These are phyloP conservation scores for Poeciliopsis turrubarensis DNA, from an alignment of 2,113 vertebrate species.

Conservation along the genomic window DNA sequence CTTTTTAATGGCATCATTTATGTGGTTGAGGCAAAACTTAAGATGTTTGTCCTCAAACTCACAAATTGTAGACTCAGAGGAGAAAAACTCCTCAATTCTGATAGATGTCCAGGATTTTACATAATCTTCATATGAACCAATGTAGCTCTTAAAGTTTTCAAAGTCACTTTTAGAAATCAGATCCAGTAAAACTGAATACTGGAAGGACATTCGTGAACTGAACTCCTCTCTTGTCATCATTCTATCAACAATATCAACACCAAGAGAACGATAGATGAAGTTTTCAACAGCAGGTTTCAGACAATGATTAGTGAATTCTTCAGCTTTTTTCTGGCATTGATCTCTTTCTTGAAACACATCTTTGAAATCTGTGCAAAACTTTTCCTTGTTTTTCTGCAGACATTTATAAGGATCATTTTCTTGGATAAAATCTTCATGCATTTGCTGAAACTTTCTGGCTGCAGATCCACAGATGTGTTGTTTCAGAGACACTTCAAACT, in stretches of 20 bases:
- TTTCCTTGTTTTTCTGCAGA: slow-evolving; percentile 43
- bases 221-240: slow-evolving; percentile 44
- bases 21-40: slow-evolving; percentile 20
- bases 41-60: slow-evolving; percentile 40
- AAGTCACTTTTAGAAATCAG: slow-evolving; percentile 25
- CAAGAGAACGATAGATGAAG: slow-evolving; percentile 47
- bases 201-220: slow-evolving; percentile 52
- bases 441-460: slow-evolving; percentile 46
- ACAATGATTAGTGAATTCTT: slow-evolving; percentile 58
- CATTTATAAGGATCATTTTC: slow-evolving; percentile 56
- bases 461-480: slow-evolving; percentile 66
- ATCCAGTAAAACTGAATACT: slow-evolving; percentile 58
- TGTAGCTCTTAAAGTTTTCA: slow-evolving; percentile 5
- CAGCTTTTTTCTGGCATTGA: slow-evolving; percentile 72
- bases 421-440: slow-evolving; percentile 55
- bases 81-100: slow-evolving; percentile 25
- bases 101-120: slow-evolving; percentile 42
- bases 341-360: slow-evolving; percentile 65
- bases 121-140: slow-evolving; percentile 20
- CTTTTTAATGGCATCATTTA: slow-evolving; percentile 39
- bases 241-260: slow-evolving; percentile 59
- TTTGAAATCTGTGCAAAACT: slow-evolving; percentile 44
- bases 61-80: not conserved
- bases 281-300: slow-evolving; percentile 58
- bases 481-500: slow-evolving; percentile 69